These are phyloP conservation scores for Hydraecia micacea DNA, from an alignment of 2,888 invertebrate genomes.

Conservation along the genomic window DNA sequence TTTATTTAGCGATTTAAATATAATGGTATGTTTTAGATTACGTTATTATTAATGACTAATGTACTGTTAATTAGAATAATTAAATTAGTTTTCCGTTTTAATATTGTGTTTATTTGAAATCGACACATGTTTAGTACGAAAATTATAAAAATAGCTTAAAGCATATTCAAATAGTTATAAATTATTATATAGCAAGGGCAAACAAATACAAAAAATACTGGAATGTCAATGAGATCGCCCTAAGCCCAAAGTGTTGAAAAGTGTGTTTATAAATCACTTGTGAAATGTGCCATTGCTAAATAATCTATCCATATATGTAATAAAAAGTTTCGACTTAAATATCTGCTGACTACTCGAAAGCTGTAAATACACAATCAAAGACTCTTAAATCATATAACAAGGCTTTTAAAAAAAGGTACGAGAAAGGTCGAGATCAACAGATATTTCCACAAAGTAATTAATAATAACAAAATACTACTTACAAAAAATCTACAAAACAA, in stretches of 20 bases:
- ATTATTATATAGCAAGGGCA: slow-evolving; percentile 2
- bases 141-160: slow-evolving; percentile 3
- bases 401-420: not conserved
- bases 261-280: not conserved
- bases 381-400: not conserved
- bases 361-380: not conserved
- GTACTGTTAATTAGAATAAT: slow-evolving; percentile 49
- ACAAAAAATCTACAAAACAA: slow-evolving; percentile 9
- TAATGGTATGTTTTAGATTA: slow-evolving; percentile 4
- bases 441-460: slow-evolving; percentile 5
- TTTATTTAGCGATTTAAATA: slow-evolving; percentile 82
- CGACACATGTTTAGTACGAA: slow-evolving; percentile 31
- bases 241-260: not conserved
- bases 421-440: not conserved
- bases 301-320: slow-evolving; percentile 1
- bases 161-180: not conserved
- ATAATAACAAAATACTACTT: not conserved
- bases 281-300: not conserved
- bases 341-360: slow-evolving; percentile 6
- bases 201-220: too few species aligned
- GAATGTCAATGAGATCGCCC: not conserved
- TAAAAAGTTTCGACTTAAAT: slow-evolving; percentile 15
- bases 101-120: slow-evolving; percentile 55
- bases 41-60: slow-evolving; percentile 25
- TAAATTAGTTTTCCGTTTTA: slow-evolving; percentile 46